phyloP scores from a whole-genome alignment of 2,888 invertebrate genomes.

The Automeris io region DNA sequence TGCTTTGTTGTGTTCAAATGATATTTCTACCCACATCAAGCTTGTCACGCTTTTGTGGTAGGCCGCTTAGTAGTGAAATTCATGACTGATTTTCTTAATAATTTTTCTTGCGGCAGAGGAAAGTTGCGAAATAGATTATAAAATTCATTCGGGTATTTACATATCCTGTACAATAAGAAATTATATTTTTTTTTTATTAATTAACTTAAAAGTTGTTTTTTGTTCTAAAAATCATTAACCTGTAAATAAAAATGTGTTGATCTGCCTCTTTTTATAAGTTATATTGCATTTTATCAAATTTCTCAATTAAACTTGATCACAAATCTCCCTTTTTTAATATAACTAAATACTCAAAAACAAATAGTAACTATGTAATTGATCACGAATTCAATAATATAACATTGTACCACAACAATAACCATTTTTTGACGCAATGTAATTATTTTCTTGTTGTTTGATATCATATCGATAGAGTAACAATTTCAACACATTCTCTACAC shows the following conservation, averaged over 20 bases:
- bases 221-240: too few relatives aligned
- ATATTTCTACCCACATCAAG: constrained; percentile 51
- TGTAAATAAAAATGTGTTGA: too few relatives aligned
- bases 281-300: too few relatives aligned
- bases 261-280: too few relatives aligned
- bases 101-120: constrained; percentile 25
- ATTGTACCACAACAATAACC: constrained; percentile 11
- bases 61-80: constrained; percentile 14
- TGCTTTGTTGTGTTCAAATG: constrained; percentile 44
- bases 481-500: constrained; percentile 20
- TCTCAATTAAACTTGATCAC: too few relatives aligned
- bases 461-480: constrained; percentile 25
- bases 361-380: neutral
- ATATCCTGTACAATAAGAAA: too few relatives aligned
- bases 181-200: too few relatives aligned
- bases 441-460: constrained; percentile 33
- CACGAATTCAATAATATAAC: neutral
- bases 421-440: constrained; percentile 12
- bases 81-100: constrained; percentile 28
- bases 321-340: neutral
- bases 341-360: neutral
- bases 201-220: too few relatives aligned
- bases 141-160: too few relatives aligned
- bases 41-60: constrained; percentile 30
- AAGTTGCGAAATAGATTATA: constrained; percentile 24